These are phyloP conservation scores for Seladonia tumulorum DNA, from an alignment of 2,888 invertebrate genomes.

Conservation along the genomic window DNA sequence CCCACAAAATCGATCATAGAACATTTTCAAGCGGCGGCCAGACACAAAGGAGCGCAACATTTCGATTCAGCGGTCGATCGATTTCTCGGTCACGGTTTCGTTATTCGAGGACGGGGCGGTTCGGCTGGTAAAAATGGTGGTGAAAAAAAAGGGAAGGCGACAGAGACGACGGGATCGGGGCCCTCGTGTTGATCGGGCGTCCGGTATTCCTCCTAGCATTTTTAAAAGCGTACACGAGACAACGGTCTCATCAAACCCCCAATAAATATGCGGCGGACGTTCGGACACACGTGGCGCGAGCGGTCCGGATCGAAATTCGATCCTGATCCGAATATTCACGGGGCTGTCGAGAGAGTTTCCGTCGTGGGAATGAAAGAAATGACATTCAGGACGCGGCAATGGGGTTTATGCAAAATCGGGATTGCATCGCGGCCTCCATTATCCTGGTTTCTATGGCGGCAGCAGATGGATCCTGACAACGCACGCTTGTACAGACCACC, in stretches of 20 bases:
- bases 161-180: too few species aligned
- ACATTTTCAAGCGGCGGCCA: neutral
- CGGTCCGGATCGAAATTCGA: conserved; percentile 47
- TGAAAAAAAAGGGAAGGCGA: neutral
- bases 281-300: neutral
- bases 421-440: conserved; percentile 39
- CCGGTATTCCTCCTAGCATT: conserved; percentile 1
- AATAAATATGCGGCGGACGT: conserved; percentile 30
- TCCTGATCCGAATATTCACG: conserved; percentile 24
- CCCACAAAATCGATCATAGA: neutral
- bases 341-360: conserved; percentile 1
- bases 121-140: neutral
- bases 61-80: neutral
- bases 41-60: neutral
- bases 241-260: conserved; percentile 33
- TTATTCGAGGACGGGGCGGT: neutral
- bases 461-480: neutral
- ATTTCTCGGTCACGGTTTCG: neutral
- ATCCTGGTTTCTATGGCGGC: conserved; percentile 26
- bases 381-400: conserved; percentile 45
- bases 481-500: neutral
- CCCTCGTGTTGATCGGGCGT: neutral
- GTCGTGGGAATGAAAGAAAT: conserved; percentile 45
- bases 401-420: conserved; percentile 52
- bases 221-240: conserved; percentile 20